These are phyloP conservation scores for Tragelaphus eurycerus DNA, from an alignment of 2,797 vertebrate species.

Conservation along the genomic window DNA sequence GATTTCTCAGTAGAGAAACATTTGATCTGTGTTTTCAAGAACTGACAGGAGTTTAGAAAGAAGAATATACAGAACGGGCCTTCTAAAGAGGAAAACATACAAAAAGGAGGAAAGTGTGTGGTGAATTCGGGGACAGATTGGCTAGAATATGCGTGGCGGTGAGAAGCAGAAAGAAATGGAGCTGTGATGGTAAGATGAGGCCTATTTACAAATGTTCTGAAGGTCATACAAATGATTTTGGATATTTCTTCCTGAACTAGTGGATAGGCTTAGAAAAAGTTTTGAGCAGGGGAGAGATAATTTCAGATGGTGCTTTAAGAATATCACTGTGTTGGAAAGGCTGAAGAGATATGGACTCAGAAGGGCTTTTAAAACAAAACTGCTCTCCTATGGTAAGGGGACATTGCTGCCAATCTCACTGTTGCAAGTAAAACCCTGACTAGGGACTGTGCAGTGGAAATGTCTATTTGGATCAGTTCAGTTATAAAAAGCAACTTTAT, in stretches of 20 bases:
- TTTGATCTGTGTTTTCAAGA: conserved; percentile 19
- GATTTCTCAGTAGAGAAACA: neutral
- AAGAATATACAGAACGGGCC: neutral
- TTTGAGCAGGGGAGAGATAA: neutral
- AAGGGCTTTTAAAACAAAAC: neutral
- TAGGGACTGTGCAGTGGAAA: neutral
- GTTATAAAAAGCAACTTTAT: neutral
- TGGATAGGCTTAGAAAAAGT: neutral
- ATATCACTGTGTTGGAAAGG: neutral
- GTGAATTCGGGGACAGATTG: neutral
- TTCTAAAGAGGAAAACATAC: neutral
- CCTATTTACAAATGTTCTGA: neutral
- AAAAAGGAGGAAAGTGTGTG: neutral
- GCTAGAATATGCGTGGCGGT: neutral
- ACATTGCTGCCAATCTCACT: neutral
- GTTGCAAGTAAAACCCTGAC: neutral
- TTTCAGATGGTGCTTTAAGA: neutral
- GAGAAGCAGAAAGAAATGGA: neutral
- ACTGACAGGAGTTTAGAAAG: neutral
- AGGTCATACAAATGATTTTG: neutral
- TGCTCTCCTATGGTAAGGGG: neutral
- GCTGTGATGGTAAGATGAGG: neutral
- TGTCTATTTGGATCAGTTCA: neutral
- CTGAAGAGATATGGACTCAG: neutral
- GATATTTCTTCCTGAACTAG: neutral